These are phyloP conservation scores for Brienomyrus longianalis DNA, from an alignment of 2,113 vertebrate species.

Conservation along the genomic window DNA sequence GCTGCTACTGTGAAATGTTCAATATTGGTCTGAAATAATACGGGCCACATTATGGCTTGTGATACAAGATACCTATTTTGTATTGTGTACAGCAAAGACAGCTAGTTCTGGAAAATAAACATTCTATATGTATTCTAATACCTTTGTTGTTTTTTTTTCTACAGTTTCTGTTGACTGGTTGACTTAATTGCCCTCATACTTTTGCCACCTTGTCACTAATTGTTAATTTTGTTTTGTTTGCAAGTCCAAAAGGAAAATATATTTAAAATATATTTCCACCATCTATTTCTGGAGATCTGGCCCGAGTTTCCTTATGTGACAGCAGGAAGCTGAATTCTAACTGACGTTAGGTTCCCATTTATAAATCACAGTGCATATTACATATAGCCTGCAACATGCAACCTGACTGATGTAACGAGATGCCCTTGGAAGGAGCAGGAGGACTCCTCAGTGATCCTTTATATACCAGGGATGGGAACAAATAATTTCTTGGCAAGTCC, in stretches of 20 bases:
- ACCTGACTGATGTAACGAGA: background rate
- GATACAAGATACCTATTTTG: slow-evolving; percentile 50
- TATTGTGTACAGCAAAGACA: slow-evolving; percentile 38
- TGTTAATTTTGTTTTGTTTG: background rate
- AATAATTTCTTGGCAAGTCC: no score
- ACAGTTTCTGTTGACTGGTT: background rate
- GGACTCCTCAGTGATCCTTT: background rate
- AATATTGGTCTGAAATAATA: slow-evolving; percentile 34
- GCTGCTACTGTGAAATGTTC: slow-evolving; percentile 40
- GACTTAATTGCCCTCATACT: background rate
- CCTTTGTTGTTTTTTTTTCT: background rate
- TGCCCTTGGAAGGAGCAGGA: background rate
- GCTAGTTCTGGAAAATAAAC: slow-evolving; percentile 31
- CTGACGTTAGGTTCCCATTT: background rate
- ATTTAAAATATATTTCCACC: background rate
- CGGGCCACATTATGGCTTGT: slow-evolving; percentile 42
- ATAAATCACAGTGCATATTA: background rate
- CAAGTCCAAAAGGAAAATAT: background rate
- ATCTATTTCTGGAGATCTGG: background rate
- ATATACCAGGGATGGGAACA: no score
- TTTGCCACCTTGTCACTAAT: background rate
- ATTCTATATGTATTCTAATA: slow-evolving; percentile 35
- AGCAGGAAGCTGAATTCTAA: background rate
- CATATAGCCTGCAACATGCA: background rate
- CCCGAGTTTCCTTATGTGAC: background rate